These are phyloP conservation scores for Knipowitschia caucasica DNA, from an alignment of 2,797 vertebrate genomes.

Conservation along the genomic window DNA sequence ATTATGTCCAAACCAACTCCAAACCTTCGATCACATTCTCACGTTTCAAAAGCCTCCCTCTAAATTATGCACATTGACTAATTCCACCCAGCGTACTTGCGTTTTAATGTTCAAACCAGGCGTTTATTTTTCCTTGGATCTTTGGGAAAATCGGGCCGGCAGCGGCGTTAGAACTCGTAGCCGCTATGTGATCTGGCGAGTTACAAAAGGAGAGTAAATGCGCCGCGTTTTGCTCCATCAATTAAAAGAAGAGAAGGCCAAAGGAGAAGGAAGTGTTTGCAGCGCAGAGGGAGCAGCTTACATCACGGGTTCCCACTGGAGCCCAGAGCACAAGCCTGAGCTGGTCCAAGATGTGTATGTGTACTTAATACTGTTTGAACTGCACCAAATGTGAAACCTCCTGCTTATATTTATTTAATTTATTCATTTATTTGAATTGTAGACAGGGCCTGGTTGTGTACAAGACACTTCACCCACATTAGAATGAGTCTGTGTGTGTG, in stretches of 20 bases:
- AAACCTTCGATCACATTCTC: background rate
- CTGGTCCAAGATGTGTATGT: no score
- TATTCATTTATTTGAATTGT: no score
- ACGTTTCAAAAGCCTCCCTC: background rate
- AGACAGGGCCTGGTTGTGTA: no score
- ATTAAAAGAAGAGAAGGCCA: constrained; percentile 45
- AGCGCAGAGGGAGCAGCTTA: constrained; percentile 43
- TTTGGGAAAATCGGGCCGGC: background rate
- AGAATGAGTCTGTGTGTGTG: no score
- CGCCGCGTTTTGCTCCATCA: constrained; percentile 53
- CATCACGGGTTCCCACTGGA: constrained; percentile 46
- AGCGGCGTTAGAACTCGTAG: constrained; percentile 9
- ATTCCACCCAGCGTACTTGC: background rate
- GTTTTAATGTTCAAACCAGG: background rate
- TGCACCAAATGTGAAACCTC: no score
- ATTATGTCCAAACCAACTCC: background rate
- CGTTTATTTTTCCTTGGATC: background rate
- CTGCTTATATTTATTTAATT: no score
- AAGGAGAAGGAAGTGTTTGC: background rate
- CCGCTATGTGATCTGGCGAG: constrained; percentile 28
- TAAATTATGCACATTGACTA: background rate
- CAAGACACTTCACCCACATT: no score
- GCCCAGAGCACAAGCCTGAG: constrained; percentile 27
- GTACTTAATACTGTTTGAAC: no score
- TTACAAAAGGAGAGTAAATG: constrained; percentile 38